Base-by-base conservation (phyloP, 2,113 vertebrate species). In the Triplophysa tibetana region DNA sequence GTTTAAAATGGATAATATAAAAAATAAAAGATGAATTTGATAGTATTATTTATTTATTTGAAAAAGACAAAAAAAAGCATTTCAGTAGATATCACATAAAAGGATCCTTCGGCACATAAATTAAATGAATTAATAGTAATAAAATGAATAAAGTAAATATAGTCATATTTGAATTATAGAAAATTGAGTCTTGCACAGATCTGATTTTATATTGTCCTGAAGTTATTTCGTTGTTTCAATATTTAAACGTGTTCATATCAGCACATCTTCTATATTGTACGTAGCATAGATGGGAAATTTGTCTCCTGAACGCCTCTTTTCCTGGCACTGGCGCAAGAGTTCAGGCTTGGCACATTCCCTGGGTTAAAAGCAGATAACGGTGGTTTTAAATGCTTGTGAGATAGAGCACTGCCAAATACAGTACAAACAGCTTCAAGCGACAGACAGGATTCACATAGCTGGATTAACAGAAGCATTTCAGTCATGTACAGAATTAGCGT, bases 341-440 rank as follows among this genome's bases (percentile, higher is more conserved):
- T 84, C 78, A 38, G 81, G 58, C 70, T 24, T 12, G 80, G 73
- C 75, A 19, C 75, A 48, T 77, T 79, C 79, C 84, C 72, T 87
- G 84, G 84, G 75, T 78, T 88, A 83, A 87, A 89, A 90, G 88
- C 83, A 82, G 85, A 88, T 84, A 81, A 81, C 76, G 81, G 77
- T 83, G 83, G 86, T 81, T 86, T 85, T 87, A 85, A 83, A 87
- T 86, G 80, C 85, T 78, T 82, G 81, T 78, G 76, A 79, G 62
- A 65, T 8, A 77, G 83, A 80, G 73, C 63, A 50, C 69, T 56
- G 81, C 79, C 67, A 82, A 73, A 63, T 70, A 52, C 38, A 33
- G 75, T 82, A 75, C 76, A 60, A 67, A 68, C 66, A 70, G 21
- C 38, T 33, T 87, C 84, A 83, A 85, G 58, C 58, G 63, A 62